phyloP scores from a whole-genome alignment of 2,888 invertebrate species.

The Anarsia innoxiella region DNA sequence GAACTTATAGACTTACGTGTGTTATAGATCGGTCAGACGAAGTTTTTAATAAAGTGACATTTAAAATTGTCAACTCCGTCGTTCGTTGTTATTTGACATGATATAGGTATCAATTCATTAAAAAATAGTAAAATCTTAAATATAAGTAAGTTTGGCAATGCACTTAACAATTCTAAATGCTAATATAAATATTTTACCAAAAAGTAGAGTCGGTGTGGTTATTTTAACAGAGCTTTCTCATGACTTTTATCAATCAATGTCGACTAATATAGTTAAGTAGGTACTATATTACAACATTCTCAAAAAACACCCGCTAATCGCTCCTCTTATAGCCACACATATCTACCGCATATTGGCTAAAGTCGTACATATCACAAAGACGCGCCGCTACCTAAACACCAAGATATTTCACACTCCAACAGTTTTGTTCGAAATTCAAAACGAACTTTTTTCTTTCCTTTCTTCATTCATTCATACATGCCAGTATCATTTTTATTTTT shows the following conservation, averaged over 20 bases:
- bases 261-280: not conserved
- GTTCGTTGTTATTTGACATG: too few species aligned
- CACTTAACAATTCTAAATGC: too few species aligned
- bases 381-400: conserved; percentile 55
- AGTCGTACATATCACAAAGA: conserved; percentile 44
- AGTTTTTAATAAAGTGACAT: too few species aligned
- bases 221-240: too few species aligned
- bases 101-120: too few species aligned
- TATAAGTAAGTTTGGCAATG: too few species aligned
- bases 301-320: not conserved
- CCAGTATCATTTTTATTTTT: not conserved
- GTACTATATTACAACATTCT: not conserved
- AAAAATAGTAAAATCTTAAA: too few species aligned
- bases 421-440: conserved; percentile 22
- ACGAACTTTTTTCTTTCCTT: conserved; percentile 22
- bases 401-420: conserved; percentile 41
- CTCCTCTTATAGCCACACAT: conserved; percentile 22
- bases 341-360: conserved; percentile 18
- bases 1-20: too few species aligned
- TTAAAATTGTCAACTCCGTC: too few species aligned
- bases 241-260: not conserved
- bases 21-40: too few species aligned
- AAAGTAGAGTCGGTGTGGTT: too few species aligned
- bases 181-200: too few species aligned
- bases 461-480: conserved; percentile 11